These are phyloP conservation scores for Epizoanthus ramosus DNA, from an alignment of 92 coral and sea anemone genomes.

Conservation along the genomic window DNA sequence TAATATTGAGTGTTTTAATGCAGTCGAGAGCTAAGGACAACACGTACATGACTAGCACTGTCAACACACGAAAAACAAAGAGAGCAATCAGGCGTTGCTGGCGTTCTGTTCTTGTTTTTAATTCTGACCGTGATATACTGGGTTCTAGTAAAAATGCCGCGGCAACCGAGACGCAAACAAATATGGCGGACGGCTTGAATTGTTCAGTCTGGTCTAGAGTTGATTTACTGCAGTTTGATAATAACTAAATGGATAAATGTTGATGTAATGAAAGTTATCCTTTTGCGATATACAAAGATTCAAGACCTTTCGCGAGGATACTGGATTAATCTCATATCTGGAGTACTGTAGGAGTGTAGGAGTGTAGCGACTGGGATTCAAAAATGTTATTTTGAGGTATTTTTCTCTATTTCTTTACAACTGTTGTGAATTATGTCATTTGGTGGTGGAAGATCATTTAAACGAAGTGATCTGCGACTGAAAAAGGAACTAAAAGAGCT, in stretches of 20 bases:
- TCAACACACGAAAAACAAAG: too few relatives aligned
- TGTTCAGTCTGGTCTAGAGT: neutral
- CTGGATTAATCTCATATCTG: too few relatives aligned
- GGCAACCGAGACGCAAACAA: slow-evolving; percentile 83
- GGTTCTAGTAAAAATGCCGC: slow-evolving; percentile 59
- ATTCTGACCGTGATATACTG: slow-evolving; percentile 40
- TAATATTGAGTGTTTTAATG: too few relatives aligned
- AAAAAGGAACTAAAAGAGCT: slow-evolving; percentile 83
- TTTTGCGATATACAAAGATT: too few relatives aligned
- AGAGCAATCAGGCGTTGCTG: slow-evolving; percentile 5
- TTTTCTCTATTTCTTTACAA: neutral
- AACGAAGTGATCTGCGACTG: slow-evolving; percentile 56
- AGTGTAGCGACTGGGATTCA: too few relatives aligned
- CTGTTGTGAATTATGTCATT: slow-evolving; percentile 64
- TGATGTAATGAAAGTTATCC: too few relatives aligned
- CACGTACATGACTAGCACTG: too few relatives aligned
- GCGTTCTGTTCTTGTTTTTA: neutral
- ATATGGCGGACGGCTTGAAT: slow-evolving; percentile 72
- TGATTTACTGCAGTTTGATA: neutral
- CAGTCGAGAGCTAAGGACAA: too few relatives aligned
- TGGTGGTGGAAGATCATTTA: slow-evolving; percentile 79
- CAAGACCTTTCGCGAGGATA: too few relatives aligned
- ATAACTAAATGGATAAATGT: too few relatives aligned
- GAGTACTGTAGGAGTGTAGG: too few relatives aligned
- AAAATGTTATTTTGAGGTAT: neutral